Evolutionary conservation across 1,140 invertebrate genomes (phyloP).

Genomic region (Pectinophora gossypiella): DNA sequence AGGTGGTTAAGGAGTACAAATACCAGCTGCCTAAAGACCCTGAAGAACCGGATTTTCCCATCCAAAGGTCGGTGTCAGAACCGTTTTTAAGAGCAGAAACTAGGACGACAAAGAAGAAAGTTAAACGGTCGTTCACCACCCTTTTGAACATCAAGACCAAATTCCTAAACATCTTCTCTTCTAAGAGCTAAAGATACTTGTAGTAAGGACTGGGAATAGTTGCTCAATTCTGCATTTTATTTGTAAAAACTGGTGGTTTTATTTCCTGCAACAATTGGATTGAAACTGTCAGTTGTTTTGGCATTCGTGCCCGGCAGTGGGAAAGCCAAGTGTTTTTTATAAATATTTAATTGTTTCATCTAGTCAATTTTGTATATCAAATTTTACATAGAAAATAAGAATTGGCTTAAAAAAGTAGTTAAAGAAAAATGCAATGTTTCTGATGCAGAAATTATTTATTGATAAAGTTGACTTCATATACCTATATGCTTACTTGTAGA

Average conservation of each 20-base stretch:
- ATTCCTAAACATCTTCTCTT: conserved; percentile 60
- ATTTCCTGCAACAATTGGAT: too few species aligned
- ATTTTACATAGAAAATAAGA: too few species aligned
- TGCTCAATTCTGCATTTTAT: conserved; percentile 74
- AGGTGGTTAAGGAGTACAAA: conserved; percentile 66
- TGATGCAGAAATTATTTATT: too few species aligned
- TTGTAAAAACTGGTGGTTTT: conserved; percentile 22
- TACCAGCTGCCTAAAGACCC: conserved; percentile 50
- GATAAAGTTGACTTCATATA: too few species aligned
- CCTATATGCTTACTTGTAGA: too few species aligned
- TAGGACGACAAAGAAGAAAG: conserved; percentile 55
- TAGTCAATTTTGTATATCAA: too few species aligned
- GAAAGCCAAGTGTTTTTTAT: too few species aligned
- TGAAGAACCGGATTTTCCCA: conserved; percentile 18
- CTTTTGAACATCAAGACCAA: conserved; percentile 66
- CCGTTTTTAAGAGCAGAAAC: conserved; percentile 52
- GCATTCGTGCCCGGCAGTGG: too few species aligned
- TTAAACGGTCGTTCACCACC: conserved; percentile 62
- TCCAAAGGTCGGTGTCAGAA: conserved; percentile 58
- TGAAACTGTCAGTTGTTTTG: too few species aligned
- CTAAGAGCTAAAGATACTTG: conserved; percentile 52
- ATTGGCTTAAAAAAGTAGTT: too few species aligned
- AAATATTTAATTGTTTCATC: too few species aligned
- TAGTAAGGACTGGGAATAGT: conserved; percentile 30
- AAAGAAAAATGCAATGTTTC: too few species aligned